Evolutionary conservation across 2,888 invertebrate species (phyloP).

Genomic region (Calliphora vomitoria): DNA sequence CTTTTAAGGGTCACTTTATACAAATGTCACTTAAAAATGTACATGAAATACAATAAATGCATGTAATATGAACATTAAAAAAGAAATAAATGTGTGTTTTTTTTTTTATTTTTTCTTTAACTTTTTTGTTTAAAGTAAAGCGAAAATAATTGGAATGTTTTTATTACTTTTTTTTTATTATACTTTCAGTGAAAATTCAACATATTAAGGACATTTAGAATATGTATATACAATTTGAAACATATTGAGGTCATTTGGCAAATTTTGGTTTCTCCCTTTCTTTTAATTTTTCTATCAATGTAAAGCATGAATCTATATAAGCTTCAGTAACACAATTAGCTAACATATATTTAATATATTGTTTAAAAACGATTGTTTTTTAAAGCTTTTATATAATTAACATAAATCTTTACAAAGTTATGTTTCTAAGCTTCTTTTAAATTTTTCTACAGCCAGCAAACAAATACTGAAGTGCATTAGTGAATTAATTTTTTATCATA

Average conservation of each 20-base stretch:
- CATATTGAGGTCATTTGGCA: neutral
- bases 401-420: too few species aligned
- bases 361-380: too few species aligned
- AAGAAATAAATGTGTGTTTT: constrained; percentile 4
- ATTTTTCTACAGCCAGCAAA: too few species aligned
- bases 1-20: constrained; percentile 72
- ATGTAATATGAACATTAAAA: constrained; percentile 67
- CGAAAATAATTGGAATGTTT: constrained; percentile 54
- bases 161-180: constrained; percentile 31
- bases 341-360: too few species aligned
- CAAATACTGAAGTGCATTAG: too few species aligned
- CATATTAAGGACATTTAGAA: constrained; percentile 41
- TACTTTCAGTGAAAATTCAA: constrained; percentile 12
- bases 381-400: too few species aligned
- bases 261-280: neutral
- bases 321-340: too few species aligned
- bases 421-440: too few species aligned
- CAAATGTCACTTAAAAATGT: constrained; percentile 69
- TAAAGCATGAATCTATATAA: too few species aligned
- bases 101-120: neutral
- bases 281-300: too few species aligned
- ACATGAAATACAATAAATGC: constrained; percentile 70
- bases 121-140: constrained; percentile 15
- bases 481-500: too few species aligned
- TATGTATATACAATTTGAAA: neutral